Percentiles rank a stretch among this genome's conserved stretches.
phyloP scores from a whole-genome alignment of 2,113 vertebrate genomes.

The Pangasianodon gigas region DNA sequence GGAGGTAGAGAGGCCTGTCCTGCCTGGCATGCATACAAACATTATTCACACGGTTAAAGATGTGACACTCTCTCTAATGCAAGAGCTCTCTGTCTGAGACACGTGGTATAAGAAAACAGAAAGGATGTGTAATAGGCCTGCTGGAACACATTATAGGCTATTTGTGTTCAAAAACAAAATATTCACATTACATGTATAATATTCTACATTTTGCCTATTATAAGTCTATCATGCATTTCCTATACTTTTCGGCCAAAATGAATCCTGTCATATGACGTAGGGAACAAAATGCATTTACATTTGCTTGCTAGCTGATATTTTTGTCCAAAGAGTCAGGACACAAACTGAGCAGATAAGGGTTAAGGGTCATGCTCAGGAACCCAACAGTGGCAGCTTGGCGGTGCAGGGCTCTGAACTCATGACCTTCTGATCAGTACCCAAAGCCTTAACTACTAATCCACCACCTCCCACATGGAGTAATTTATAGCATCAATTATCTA shows the following conservation, averaged over 20 bases:
- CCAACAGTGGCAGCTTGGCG: neutral
- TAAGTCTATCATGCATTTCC: neutral
- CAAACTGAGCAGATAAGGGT: neutral
- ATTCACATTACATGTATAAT: neutral
- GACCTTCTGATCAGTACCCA: neutral
- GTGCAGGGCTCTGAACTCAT: neutral
- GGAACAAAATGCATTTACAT: neutral
- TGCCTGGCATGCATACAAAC: constrained; percentile 10
- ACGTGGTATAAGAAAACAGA: neutral
- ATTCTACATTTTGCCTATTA: neutral
- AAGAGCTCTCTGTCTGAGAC: neutral
- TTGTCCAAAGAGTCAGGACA: neutral
- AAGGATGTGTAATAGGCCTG: neutral
- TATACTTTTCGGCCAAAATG: neutral
- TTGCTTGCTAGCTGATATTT: neutral
- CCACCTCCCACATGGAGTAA: neutral
- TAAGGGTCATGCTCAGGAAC: neutral
- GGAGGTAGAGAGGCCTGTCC: constrained; percentile 55
- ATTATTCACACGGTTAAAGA: neutral
- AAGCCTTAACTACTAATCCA: neutral
- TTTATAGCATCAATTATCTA: neutral
- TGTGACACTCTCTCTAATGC: constrained; percentile 24
- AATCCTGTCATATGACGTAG: neutral
- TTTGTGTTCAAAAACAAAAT: neutral
- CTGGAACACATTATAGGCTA: neutral